Percentiles rank a stretch among this genome's conserved stretches.
phyloP scores from a whole-genome alignment of 2,113 vertebrate genomes.

The Pseudorasbora parva region DNA sequence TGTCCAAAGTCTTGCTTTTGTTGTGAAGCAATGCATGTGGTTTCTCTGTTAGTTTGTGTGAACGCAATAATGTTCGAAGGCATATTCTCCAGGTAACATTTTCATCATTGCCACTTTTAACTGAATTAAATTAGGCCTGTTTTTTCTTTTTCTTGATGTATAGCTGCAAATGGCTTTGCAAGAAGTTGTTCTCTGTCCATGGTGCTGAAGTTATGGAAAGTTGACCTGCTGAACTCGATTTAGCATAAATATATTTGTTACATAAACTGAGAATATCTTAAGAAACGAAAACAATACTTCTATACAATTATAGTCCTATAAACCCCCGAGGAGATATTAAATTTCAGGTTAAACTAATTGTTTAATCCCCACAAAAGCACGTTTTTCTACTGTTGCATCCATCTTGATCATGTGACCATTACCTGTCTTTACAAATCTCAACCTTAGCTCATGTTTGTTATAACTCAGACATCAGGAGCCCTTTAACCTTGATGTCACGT shows the following conservation, averaged over 20 bases:
- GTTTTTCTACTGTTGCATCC: not conserved
- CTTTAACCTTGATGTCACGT: not conserved
- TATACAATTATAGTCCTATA: not conserved
- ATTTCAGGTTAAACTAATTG: not conserved
- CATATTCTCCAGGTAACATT: not conserved
- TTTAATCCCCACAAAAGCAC: not conserved
- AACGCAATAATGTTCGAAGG: not conserved
- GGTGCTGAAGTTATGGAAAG: conserved; percentile 42
- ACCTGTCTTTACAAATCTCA: not conserved
- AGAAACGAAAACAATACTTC: not conserved
- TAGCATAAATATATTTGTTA: not conserved
- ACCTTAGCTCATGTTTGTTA: not conserved
- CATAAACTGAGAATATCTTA: not conserved
- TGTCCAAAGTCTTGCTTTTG: not conserved
- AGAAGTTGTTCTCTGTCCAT: conserved; percentile 55
- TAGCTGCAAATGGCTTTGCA: not conserved
- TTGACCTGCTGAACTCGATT: not conserved
- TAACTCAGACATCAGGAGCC: not conserved
- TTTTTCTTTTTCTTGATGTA: not conserved
- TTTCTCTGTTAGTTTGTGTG: not conserved
- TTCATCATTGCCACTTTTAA: not conserved
- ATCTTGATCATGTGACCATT: not conserved
- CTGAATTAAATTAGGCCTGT: not conserved
- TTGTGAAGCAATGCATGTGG: not conserved
- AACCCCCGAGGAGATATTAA: not conserved